Conservation (phyloP, 2,113 vertebrate genomes). For the Maccullochella peelii region DNA sequence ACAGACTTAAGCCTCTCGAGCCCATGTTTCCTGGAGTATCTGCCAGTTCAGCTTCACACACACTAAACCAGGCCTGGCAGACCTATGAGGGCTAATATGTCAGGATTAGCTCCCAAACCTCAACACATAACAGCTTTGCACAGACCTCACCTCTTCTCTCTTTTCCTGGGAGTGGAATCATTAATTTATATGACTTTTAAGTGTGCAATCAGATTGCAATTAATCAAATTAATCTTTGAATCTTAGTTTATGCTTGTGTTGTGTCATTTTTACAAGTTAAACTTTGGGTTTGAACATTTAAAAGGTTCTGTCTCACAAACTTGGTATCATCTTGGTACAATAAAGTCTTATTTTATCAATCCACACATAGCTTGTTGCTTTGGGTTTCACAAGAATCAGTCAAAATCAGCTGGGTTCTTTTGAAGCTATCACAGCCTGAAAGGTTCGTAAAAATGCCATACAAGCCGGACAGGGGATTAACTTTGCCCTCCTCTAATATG, state of each 20-base stretch:
- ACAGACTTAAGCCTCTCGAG: slow-evolving; percentile 56
- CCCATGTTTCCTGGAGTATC: slow-evolving; percentile 71
- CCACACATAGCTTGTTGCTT: background rate
- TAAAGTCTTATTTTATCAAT: background rate
- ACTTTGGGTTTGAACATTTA: background rate
- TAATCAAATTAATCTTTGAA: background rate
- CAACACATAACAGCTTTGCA: slow-evolving; percentile 53
- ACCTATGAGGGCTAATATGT: slow-evolving; percentile 59
- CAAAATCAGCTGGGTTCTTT: background rate
- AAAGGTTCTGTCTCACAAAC: background rate
- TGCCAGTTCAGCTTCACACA: slow-evolving; percentile 63
- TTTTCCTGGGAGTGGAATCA: background rate
- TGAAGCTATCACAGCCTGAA: background rate
- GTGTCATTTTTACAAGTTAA: background rate
- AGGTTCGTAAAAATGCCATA: background rate
- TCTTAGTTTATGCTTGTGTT: background rate
- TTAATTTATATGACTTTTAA: slow-evolving; percentile 4
- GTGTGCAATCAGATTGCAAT: slow-evolving; percentile 24
- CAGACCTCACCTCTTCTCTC: slow-evolving; percentile 26
- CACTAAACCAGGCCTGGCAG: slow-evolving; percentile 61
- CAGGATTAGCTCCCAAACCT: slow-evolving; percentile 68
- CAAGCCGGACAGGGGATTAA: background rate
- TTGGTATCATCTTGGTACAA: no score
- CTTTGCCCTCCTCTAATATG: background rate
- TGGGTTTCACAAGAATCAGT: background rate